Conservation (phyloP, 92 coral and sea anemone genomes). For the Pocillopora grandis region DNA sequence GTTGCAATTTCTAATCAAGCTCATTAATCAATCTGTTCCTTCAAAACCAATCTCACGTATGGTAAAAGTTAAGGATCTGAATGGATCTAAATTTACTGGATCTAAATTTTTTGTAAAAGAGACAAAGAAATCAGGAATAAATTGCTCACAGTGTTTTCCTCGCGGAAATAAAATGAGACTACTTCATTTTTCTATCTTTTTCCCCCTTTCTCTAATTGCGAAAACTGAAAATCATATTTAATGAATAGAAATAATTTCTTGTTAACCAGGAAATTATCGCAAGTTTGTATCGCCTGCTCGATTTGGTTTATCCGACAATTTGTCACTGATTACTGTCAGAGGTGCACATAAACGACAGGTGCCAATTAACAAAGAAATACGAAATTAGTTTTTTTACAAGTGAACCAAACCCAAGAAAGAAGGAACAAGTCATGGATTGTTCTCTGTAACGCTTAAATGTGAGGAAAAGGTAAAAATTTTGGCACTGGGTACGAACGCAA, state of each 20-base stretch:
- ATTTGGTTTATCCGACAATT: constrained; percentile 17
- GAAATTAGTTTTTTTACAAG: neutral
- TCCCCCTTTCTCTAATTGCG: neutral
- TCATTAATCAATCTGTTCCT: too few species aligned
- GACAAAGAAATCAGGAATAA: too few species aligned
- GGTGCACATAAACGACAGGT: neutral
- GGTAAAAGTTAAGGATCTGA: too few species aligned
- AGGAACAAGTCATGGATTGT: neutral
- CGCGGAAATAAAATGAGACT: too few species aligned
- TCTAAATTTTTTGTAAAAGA: too few species aligned
- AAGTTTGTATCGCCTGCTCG: neutral
- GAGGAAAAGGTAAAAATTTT: neutral
- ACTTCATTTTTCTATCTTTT: too few species aligned
- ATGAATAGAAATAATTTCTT: neutral
- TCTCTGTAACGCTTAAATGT: too few species aligned
- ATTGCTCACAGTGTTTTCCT: too few species aligned
- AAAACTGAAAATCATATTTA: neutral
- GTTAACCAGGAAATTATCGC: neutral
- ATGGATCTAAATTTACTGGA: too few species aligned
- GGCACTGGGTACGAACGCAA: neutral
- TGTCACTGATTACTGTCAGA: neutral
- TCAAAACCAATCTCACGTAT: too few species aligned
- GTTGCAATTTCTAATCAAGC: too few species aligned
- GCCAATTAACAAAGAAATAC: neutral
- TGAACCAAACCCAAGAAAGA: neutral